phyloP scores from a whole-genome alignment of 2,888 invertebrate species.

The Ophioninae sp. region DNA sequence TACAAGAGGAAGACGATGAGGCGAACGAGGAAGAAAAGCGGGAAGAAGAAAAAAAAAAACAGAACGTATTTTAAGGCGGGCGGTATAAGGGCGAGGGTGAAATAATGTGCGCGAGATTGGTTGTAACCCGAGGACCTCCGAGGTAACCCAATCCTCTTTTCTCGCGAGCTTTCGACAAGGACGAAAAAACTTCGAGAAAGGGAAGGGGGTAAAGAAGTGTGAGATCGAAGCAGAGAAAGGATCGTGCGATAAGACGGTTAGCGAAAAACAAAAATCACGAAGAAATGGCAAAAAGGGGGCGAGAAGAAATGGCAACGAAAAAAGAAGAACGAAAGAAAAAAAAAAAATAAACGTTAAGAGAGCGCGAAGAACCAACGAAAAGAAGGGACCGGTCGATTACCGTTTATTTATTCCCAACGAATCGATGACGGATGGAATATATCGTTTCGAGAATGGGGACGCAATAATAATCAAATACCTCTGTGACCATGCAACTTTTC shows the following conservation, averaged over 20 bases:
- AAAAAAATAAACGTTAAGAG: slow-evolving; percentile 10
- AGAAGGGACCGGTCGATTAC: slow-evolving; percentile 8
- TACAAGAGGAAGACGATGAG: slow-evolving; percentile 58
- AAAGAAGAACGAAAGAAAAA: too few relatives aligned
- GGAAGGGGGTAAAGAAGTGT: slow-evolving; percentile 30
- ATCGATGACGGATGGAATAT: slow-evolving; percentile 71
- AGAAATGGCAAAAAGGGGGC: slow-evolving; percentile 11
- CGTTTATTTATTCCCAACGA: slow-evolving; percentile 69
- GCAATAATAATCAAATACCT: slow-evolving; percentile 65
- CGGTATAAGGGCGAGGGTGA: slow-evolving; percentile 67
- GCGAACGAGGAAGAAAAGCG: slow-evolving; percentile 58
- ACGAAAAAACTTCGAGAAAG: slow-evolving; percentile 52
- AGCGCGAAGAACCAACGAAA: slow-evolving; percentile 19
- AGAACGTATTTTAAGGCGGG: slow-evolving; percentile 55
- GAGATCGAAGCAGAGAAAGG: slow-evolving; percentile 40
- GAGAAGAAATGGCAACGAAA: slow-evolving; percentile 26
- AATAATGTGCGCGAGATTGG: slow-evolving; percentile 78
- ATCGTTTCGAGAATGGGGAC: slow-evolving; percentile 60
- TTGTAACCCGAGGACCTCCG: slow-evolving; percentile 78
- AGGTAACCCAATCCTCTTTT: slow-evolving; percentile 75
- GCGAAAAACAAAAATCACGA: not conserved
- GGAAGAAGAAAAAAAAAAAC: slow-evolving; percentile 32
- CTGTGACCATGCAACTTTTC: slow-evolving; percentile 4
- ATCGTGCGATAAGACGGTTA: not conserved
- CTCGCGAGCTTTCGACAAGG: slow-evolving; percentile 60